Evolutionary conservation across 2,888 invertebrate genomes (phyloP).

Genomic region (Priocnemis perturbator): DNA sequence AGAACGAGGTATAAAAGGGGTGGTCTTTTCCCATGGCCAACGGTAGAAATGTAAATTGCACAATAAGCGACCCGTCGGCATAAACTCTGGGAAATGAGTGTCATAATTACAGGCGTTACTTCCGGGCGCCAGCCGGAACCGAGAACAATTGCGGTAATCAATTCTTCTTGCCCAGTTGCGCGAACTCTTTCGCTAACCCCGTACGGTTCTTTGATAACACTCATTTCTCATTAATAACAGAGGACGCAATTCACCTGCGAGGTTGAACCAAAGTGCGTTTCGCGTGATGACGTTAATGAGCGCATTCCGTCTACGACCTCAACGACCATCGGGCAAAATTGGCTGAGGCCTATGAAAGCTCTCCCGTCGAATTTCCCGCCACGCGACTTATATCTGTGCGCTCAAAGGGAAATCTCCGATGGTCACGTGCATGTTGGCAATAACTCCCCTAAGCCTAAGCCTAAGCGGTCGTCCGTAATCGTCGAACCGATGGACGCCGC

Average conservation of each 20-base stretch:
- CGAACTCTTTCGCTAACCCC: conserved; percentile 19
- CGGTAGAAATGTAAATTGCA: conserved; percentile 3
- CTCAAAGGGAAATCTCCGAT: background rate
- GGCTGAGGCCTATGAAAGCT: background rate
- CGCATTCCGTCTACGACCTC: too few species aligned
- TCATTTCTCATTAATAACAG: conserved; percentile 15
- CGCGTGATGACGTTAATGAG: background rate
- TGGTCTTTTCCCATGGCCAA: background rate
- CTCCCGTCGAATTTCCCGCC: conserved; percentile 5
- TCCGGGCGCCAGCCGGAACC: conserved; percentile 54
- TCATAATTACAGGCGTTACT: conserved; percentile 44
- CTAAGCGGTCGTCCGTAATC: background rate
- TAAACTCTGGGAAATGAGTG: conserved; percentile 32
- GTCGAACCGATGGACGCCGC: background rate
- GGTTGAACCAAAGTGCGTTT: too few species aligned
- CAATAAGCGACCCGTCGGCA: conserved; percentile 2
- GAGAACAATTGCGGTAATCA: conserved; percentile 49
- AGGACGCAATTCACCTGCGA: background rate
- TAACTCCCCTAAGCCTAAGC: background rate
- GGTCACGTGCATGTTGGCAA: conserved; percentile 2
- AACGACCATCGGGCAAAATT: too few species aligned
- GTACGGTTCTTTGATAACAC: conserved; percentile 3
- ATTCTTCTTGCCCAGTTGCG: conserved; percentile 45
- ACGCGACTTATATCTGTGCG: background rate
- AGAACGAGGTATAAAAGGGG: too few species aligned